Evolutionary conservation across 2,113 vertebrate species (phyloP), one percentile per base, ranked within the genome.

Genomic region (Lepisosteus osseus): DNA sequence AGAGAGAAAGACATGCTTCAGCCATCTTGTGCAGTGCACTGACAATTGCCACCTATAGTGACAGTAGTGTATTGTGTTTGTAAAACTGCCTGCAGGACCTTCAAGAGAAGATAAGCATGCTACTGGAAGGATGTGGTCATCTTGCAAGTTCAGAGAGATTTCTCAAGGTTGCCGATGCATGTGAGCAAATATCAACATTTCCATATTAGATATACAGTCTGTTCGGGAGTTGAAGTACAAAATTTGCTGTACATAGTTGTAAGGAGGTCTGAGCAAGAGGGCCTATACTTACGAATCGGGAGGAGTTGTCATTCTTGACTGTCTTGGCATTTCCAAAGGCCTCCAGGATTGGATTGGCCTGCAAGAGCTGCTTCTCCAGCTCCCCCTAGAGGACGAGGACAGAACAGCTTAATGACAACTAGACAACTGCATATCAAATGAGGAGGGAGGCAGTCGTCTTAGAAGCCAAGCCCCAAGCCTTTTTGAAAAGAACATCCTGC

Each of bases 291-390:
- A 94, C 93, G 0, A 94, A 94, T 82, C 93, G 86, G 2, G 93
- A 94, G 12, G 93, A 94, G 83, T 94, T 94, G 85, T 94, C 93
- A 0, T 94, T 94, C 87, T 94, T 94, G 78, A 94, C 92, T 0
- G 93, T 94, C 81, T 94, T 94, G 74, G 93, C 93, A 0, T 94
- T 94, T 75, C 92, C 93, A 65, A 94, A 94, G 76, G 93, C 93
- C 85, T 94, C 93, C 73, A 94, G 89, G 65, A 94, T 94, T 3
- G 93, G 93, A 61, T 94, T 94, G 72, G 93, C 93, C 85, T 94
- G 93, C 3, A 94, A 91, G 75, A 94, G 93, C 76, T 94, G 93
- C 71, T 94, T 94, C 81, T 94, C 93, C 83, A 94, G 84, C 87
- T 94, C 93, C 29, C 93, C 93, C 93, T 94, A 85, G 72, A 93